phyloP scores from a whole-genome alignment of 2,113 vertebrate genomes.

The Misgurnus mizolepis region DNA sequence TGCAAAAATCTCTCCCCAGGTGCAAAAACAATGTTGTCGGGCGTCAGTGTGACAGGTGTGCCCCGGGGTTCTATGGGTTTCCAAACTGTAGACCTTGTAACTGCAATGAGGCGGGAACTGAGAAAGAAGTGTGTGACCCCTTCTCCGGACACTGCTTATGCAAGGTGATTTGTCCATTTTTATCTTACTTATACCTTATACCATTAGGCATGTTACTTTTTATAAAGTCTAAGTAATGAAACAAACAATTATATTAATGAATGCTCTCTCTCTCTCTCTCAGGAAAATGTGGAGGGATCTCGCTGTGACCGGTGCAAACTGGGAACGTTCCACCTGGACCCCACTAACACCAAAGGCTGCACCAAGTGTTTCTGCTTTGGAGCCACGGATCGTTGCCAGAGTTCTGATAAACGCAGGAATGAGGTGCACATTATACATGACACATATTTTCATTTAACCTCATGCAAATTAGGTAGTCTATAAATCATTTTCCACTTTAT shows the following conservation, averaged over 20 bases:
- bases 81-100: slow-evolving; percentile 85
- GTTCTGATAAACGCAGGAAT: slow-evolving; percentile 75
- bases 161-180: slow-evolving; percentile 76
- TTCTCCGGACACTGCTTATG: slow-evolving; percentile 87
- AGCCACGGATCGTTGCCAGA: slow-evolving; percentile 88
- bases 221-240: neutral
- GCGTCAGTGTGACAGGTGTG: slow-evolving; percentile 87
- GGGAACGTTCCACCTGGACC: slow-evolving; percentile 91
- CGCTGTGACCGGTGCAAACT: slow-evolving; percentile 89
- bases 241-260: neutral
- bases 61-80: slow-evolving; percentile 85
- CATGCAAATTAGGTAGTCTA: neutral
- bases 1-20: slow-evolving; percentile 66
- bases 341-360: slow-evolving; percentile 92
- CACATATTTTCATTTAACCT: neutral
- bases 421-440: slow-evolving; percentile 72
- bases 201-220: too few relatives aligned
- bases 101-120: slow-evolving; percentile 85
- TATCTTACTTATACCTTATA: too few relatives aligned
- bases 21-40: slow-evolving; percentile 89
- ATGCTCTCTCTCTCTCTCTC: neutral
- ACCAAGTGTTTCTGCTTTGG: slow-evolving; percentile 98
- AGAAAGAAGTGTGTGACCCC: slow-evolving; percentile 78
- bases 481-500: neutral
- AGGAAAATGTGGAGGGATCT: slow-evolving; percentile 92